Conservation (phyloP, 2,113 vertebrate species). For the Syngnathus typhle region DNA sequence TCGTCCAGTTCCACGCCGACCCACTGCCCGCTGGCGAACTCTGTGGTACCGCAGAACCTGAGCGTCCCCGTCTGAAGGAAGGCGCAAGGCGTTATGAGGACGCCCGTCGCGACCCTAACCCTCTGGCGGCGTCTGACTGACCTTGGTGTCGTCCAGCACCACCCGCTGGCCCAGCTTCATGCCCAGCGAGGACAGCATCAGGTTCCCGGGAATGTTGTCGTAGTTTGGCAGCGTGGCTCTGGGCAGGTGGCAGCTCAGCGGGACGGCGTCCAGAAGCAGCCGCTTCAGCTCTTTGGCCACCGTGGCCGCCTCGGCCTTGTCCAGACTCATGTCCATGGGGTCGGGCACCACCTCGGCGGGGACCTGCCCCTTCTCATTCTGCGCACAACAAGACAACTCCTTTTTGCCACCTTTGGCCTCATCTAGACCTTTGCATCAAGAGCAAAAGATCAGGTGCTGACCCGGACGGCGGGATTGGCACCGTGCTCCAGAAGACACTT, state of each 20-base stretch:
- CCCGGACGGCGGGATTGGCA: slow-evolving; percentile 81
- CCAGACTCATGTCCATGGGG: slow-evolving; percentile 91
- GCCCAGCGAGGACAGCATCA: slow-evolving; percentile 82
- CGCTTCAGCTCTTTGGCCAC: slow-evolving; percentile 86
- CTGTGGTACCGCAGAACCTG: slow-evolving; percentile 86
- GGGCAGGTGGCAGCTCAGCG: slow-evolving; percentile 84
- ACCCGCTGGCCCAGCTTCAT: slow-evolving; percentile 82
- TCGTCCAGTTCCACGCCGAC: slow-evolving; percentile 89
- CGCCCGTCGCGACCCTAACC: too few relatives aligned
- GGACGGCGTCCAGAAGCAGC: slow-evolving; percentile 81
- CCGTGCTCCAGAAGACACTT: slow-evolving; percentile 89
- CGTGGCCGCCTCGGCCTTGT: slow-evolving; percentile 85
- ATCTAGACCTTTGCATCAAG: neutral
- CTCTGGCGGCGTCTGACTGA: slow-evolving; percentile 32
- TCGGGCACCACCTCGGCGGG: slow-evolving; percentile 85
- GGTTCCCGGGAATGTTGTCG: slow-evolving; percentile 88
- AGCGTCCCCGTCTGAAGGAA: slow-evolving; percentile 79
- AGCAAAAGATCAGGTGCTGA: slow-evolving; percentile 35
- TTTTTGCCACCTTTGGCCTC: too few relatives aligned
- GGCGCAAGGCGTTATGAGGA: too few relatives aligned
- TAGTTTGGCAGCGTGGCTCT: slow-evolving; percentile 86
- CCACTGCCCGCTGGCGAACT: slow-evolving; percentile 92
- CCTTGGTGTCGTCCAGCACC: slow-evolving; percentile 83
- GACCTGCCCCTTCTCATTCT: slow-evolving; percentile 87
- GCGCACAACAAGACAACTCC: slow-evolving; percentile 1